Conservation (phyloP, 2,888 invertebrate genomes). For the Nycteola revayana region DNA sequence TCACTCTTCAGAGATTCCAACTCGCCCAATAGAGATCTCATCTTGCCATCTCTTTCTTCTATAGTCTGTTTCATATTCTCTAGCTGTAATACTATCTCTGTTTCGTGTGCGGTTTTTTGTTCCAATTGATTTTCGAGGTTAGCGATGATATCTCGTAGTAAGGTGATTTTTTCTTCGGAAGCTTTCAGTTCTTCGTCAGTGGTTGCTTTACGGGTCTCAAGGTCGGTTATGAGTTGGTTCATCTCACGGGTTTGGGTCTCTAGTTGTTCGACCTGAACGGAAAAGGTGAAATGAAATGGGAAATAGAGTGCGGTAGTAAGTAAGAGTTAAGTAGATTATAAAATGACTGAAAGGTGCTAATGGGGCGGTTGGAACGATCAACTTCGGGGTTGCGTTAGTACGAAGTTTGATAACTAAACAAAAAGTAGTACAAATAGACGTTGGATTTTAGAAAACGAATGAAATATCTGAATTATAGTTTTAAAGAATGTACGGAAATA, state of each 20-base stretch:
- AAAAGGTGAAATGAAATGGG: constrained; percentile 7
- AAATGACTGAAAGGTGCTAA: too few species aligned
- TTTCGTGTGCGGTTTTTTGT: constrained; percentile 83
- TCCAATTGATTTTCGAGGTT: constrained; percentile 90
- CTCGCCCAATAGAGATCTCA: constrained; percentile 78
- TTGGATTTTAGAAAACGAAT: too few species aligned
- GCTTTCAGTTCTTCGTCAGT: constrained; percentile 88
- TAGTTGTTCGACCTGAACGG: constrained; percentile 87
- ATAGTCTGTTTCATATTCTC: constrained; percentile 79
- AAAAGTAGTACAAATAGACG: too few species aligned
- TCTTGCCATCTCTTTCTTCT: constrained; percentile 79
- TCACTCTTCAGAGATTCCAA: constrained; percentile 76
- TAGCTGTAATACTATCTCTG: constrained; percentile 82
- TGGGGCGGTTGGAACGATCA: too few species aligned
- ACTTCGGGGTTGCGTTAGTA: too few species aligned
- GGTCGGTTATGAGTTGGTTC: constrained; percentile 82
- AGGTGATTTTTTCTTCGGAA: constrained; percentile 88
- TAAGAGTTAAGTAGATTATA: too few species aligned
- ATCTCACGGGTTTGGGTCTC: constrained; percentile 89
- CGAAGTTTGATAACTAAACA: too few species aligned
- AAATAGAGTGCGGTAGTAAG: too few species aligned
- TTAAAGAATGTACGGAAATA: too few species aligned
- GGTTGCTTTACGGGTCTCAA: constrained; percentile 83
- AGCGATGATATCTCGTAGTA: constrained; percentile 88
- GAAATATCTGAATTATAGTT: too few species aligned